These are phyloP conservation scores for Rhinoderma darwinii DNA, from an alignment of 2,113 vertebrate species.

Conservation along the genomic window DNA sequence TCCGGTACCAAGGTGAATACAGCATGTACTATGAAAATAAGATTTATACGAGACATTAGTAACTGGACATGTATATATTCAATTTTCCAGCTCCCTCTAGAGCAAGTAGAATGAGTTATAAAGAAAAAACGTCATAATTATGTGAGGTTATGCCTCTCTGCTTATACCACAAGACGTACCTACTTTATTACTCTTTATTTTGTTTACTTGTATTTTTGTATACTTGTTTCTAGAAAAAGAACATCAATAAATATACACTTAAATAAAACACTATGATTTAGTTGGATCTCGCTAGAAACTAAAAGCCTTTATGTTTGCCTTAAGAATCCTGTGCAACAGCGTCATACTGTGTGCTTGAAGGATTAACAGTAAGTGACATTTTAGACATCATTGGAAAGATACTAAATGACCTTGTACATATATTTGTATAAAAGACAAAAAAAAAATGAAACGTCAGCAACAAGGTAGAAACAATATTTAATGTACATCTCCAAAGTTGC, in stretches of 20 bases:
- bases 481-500: not conserved
- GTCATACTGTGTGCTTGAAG: conserved; percentile 24
- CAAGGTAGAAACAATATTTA: not conserved
- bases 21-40: conserved; percentile 15
- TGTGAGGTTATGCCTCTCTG: too few species aligned
- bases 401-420: conserved; percentile 43
- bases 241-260: not conserved
- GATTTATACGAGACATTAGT: conserved; percentile 12
- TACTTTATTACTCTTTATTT: too few species aligned
- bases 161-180: too few species aligned
- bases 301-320: conserved; percentile 47
- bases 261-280: conserved; percentile 8
- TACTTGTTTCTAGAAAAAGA: not conserved
- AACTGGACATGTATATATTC: not conserved
- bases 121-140: too few species aligned
- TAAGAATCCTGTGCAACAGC: conserved; percentile 22
- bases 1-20: too few species aligned
- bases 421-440: not conserved
- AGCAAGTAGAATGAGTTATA: conserved; percentile 6
- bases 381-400: conserved; percentile 23
- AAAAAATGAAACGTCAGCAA: not conserved
- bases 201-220: not conserved
- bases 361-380: conserved; percentile 53
- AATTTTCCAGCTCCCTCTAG: conserved; percentile 33
- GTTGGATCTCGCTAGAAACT: conserved; percentile 26